Evolutionary conservation across 2,888 invertebrate species (phyloP), one percentile per base, ranked within the genome.

Genomic region (Yponomeuta cagnagella): DNA sequence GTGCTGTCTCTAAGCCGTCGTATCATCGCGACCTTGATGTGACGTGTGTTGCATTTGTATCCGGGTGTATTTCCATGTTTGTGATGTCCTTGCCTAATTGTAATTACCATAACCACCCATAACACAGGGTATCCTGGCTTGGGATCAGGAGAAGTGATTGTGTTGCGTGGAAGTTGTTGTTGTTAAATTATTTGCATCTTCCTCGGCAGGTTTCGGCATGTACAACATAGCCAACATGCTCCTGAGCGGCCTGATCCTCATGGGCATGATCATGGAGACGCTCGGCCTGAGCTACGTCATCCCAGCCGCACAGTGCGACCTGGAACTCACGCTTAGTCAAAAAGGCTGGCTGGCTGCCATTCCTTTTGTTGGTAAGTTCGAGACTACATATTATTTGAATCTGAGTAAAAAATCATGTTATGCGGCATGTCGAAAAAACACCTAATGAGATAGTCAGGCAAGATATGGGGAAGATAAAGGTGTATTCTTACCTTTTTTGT

Each of bases 211-310:
- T 66, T 93, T 93, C 76, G 95, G 95, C 0, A 79, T 85, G 15
- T 95, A 94, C 87, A 95, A 95, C 79, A 82, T 94, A 63, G 81
- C 90, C 31, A 88, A 95, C 69, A 87, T 95, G 80, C 76, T 95
- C 70, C 92, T 94, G 72, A 93, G 93, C 31, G 95, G 95, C 0
- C 78, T 94, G 1, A 93, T 94, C 73, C 88, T 95, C 15, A 93
- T 95, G 93, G 93, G 94, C 4, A 94, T 95, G 74, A 95, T 95
- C 81, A 93, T 95, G 82, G 95, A 95, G 86, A 94, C 94, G 8
- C 88, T 95, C 82, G 93, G 93, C 15, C 90, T 95, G 73, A 94
- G 95, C 71, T 94, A 95, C 78, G 93, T 95, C 66, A 89, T 95
- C 78, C 95, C 95, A 5, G 93, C 94, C 0, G 94, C 95, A 10